Conservation (phyloP, 2,113 vertebrate species). For the Crocuta crocuta region DNA sequence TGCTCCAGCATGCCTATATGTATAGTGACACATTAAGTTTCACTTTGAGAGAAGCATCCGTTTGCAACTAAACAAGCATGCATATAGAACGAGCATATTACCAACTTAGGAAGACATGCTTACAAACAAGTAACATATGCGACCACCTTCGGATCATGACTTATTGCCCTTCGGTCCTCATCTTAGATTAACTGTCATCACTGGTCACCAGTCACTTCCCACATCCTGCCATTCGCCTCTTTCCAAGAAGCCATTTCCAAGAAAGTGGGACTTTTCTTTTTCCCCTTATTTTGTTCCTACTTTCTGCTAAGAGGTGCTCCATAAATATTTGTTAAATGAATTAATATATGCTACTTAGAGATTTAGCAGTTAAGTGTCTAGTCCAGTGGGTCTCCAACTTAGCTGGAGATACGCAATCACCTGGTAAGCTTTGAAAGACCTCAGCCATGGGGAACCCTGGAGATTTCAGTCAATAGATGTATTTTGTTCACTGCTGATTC, state of each 20-base stretch:
- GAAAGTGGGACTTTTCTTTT: background rate
- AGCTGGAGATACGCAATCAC: background rate
- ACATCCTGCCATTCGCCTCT: background rate
- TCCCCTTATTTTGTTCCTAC: background rate
- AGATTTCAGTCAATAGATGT: background rate
- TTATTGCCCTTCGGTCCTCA: background rate
- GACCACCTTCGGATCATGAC: background rate
- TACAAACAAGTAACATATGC: background rate
- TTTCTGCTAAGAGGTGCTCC: background rate
- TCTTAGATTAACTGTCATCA: background rate
- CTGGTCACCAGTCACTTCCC: background rate
- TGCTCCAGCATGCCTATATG: background rate
- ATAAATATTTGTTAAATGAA: background rate
- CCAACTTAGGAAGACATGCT: background rate
- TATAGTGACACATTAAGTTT: background rate
- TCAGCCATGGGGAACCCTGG: background rate
- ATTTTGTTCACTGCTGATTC: background rate
- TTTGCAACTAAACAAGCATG: background rate
- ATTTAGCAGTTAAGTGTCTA: background rate
- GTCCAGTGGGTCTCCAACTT: background rate
- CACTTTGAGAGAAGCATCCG: background rate
- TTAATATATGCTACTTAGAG: background rate
- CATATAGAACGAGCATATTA: background rate
- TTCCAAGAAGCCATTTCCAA: background rate
- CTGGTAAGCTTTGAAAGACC: background rate